Evolutionary conservation across 2,888 invertebrate species (phyloP).

Genomic region (Cremastinae sp.): DNA sequence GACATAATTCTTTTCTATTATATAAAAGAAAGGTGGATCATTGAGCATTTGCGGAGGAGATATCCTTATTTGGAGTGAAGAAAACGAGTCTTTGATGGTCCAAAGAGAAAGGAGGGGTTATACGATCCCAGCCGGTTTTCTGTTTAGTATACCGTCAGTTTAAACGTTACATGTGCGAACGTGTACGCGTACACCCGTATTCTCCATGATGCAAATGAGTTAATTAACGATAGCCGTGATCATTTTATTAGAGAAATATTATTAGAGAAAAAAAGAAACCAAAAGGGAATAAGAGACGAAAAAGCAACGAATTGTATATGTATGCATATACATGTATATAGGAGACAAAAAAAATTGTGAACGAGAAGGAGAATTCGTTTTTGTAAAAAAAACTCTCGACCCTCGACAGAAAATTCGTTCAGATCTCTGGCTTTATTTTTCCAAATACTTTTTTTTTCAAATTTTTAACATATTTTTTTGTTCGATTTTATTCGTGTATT

Average conservation of each 20-base stretch:
- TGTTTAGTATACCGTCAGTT: slow-evolving; percentile 9
- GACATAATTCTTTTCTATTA: slow-evolving; percentile 18
- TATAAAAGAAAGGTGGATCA: slow-evolving; percentile 14
- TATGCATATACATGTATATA: neutral
- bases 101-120: slow-evolving; percentile 9
- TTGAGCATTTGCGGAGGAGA: slow-evolving; percentile 21
- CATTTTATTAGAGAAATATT: slow-evolving; percentile 34
- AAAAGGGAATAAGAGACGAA: slow-evolving; percentile 1
- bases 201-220: slow-evolving; percentile 24
- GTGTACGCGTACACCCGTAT: neutral
- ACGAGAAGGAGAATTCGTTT: no score
- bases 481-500: no score
- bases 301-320: no score
- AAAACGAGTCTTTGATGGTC: slow-evolving; percentile 36
- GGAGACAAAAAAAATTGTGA: no score
- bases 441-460: no score
- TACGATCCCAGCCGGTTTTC: slow-evolving; percentile 33
- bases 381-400: no score
- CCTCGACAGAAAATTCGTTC: no score
- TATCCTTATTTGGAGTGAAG: slow-evolving; percentile 41
- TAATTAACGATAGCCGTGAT: slow-evolving; percentile 37
- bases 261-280: slow-evolving; percentile 1
- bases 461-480: no score
- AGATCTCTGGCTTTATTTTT: no score
- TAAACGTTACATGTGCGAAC: neutral